These are phyloP conservation scores for Steinernema khuongi DNA, from an alignment of 1,140 invertebrate species.

Conservation along the genomic window DNA sequence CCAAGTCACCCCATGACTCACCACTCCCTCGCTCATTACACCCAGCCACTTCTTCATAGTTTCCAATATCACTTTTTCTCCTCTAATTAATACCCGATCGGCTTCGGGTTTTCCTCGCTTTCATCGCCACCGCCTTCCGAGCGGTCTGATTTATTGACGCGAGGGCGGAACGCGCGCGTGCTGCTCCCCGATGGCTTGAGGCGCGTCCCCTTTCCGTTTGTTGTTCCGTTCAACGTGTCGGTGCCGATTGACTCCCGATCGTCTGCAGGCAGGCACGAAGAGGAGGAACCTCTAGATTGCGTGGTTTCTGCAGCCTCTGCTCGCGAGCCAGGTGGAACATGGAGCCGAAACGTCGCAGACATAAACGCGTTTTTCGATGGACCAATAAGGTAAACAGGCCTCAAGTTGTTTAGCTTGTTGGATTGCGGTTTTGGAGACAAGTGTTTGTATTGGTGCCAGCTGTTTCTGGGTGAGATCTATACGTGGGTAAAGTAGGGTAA, in stretches of 20 bases:
- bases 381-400: slow-evolving; percentile 22
- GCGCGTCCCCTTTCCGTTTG: not conserved
- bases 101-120: not conserved
- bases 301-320: not conserved
- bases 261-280: not conserved
- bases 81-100: not conserved
- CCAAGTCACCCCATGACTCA: not conserved
- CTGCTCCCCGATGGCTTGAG: not conserved
- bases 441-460: too few relatives aligned
- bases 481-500: too few relatives aligned
- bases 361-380: slow-evolving; percentile 22
- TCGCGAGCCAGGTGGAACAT: not conserved
- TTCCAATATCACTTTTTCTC: not conserved
- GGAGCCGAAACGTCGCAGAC: not conserved
- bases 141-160: not conserved
- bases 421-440: too few relatives aligned
- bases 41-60: not conserved
- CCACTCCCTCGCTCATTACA: not conserved
- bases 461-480: too few relatives aligned
- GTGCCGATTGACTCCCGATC: not conserved
- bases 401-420: too few relatives aligned
- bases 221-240: not conserved
- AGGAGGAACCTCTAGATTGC: slow-evolving; percentile 2
- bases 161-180: not conserved
- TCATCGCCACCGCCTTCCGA: not conserved